Base-by-base conservation (phyloP, 1,140 invertebrate genomes). In the Drosophila kanapiae region DNA sequence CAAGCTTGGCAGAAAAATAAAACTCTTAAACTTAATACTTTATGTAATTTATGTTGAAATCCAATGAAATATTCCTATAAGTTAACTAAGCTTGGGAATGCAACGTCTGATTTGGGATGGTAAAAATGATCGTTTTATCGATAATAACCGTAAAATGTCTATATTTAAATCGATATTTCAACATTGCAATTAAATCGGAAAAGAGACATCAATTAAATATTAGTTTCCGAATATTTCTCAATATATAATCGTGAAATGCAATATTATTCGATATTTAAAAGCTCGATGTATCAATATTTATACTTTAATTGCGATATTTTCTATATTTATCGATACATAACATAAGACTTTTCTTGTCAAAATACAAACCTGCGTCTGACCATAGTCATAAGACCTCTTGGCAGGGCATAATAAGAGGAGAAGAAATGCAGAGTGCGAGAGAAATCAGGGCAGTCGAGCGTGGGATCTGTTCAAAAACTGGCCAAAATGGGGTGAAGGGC, bases 401-500 rank as follows among this genome's bases (percentile, higher is more conserved):
- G 23, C 0, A 23, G 53, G 18, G 13, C 35, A 23, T 38, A 56
- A 56, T 43, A 16, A 33, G 58, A 3, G 62, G 40, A 43, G 59
- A 14, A 8, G 8, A 33, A 42, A 42, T 16, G 40, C 62, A 65
- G 62, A 62, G 38, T 43, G 47, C 35, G 60, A 58, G 45, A 29
- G 74, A 75, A 75, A 76, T 75, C 54, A 62, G 75, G 75, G 33
- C 42, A 63, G 58, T 6, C 64, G 57, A 72, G 72, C 38, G 72
- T 58, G 45, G 75, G 70, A 72, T 72, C 53, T 70, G 67, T 60
- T 70, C 38, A 45, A 56, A 69, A 70, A 75, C 35, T 43, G 23
- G 38, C 40, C 11, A 47, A 64, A 51, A 38, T 51, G 42, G 47
- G 43, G 42, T 47, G 40, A 37, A 18, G 38, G 48, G 42, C 31